phyloP scores from a whole-genome alignment of 2,797 vertebrate species.

The Spizella passerina region DNA sequence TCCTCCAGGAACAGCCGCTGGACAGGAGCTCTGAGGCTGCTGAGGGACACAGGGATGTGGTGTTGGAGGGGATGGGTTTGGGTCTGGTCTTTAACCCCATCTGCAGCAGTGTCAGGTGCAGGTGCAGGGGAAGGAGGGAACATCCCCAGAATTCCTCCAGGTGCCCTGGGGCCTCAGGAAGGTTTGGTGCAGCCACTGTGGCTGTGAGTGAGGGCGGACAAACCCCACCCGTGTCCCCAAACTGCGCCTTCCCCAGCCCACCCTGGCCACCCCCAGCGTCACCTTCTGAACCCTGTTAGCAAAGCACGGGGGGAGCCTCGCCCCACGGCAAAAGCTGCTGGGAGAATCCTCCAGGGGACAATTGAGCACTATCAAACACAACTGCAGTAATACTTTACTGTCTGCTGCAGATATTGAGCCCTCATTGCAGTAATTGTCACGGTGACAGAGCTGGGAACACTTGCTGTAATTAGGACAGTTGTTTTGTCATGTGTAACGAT shows the following conservation, averaged over 20 bases:
- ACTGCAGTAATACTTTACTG: slow-evolving; percentile 69
- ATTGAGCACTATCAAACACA: slow-evolving; percentile 68
- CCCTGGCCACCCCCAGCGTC: not conserved
- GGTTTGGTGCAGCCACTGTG: not conserved
- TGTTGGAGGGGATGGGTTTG: not conserved
- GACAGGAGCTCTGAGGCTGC: not conserved
- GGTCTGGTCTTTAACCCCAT: not conserved
- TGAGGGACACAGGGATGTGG: accelerated
- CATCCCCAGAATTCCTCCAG: not conserved
- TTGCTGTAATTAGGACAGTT: slow-evolving; percentile 75
- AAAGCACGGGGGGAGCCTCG: not conserved
- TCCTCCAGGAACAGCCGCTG: not conserved
- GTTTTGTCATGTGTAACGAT: slow-evolving; percentile 77
- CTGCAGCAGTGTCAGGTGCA: not conserved
- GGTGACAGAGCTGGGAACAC: slow-evolving; percentile 73
- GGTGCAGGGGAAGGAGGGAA: not conserved
- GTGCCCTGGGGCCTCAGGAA: accelerated
- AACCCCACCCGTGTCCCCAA: not conserved
- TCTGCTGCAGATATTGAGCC: slow-evolving; percentile 69
- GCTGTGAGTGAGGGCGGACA: not conserved
- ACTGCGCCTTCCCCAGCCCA: not conserved
- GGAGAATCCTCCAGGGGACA: slow-evolving; percentile 62
- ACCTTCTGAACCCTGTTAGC: slow-evolving; percentile 38
- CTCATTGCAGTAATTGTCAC: slow-evolving; percentile 73
- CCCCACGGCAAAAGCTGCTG: not conserved